Evolutionary conservation across 2,888 invertebrate genomes (phyloP).

Genomic region (Calephelis perditalis): DNA sequence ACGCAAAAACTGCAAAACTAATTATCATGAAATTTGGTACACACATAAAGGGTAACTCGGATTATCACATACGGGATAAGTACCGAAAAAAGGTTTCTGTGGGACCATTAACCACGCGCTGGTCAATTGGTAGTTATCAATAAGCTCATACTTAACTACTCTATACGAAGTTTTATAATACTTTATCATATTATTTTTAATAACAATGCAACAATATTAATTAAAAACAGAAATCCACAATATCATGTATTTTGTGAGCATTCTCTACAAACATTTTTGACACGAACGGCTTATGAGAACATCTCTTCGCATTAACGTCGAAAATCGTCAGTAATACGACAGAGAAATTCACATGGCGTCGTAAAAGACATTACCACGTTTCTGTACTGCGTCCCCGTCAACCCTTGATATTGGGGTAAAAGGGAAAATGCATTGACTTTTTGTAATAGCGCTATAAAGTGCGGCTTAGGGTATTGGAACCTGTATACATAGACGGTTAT

Average conservation of each 20-base stretch:
- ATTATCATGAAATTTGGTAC: no score
- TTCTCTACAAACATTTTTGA: constrained; percentile 9
- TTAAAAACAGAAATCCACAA: background rate
- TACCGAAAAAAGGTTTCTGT: no score
- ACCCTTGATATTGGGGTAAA: constrained; percentile 53
- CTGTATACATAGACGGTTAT: constrained; percentile 21
- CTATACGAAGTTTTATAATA: no score
- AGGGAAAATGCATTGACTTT: constrained; percentile 69
- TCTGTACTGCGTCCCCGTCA: constrained; percentile 39
- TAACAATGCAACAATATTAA: no score
- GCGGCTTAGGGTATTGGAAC: constrained; percentile 49
- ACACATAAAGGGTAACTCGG: no score
- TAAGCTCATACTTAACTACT: no score
- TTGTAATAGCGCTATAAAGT: constrained; percentile 69
- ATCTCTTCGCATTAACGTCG: constrained; percentile 25
- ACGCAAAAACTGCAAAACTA: no score
- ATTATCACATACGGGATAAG: no score
- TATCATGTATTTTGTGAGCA: background rate
- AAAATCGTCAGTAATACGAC: constrained; percentile 38
- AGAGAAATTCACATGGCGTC: constrained; percentile 46
- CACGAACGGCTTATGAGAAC: constrained; percentile 10
- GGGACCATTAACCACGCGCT: no score
- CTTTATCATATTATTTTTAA: no score
- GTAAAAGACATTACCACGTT: constrained; percentile 71
- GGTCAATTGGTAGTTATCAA: no score